These are phyloP conservation scores for Actenoides hombroni DNA, from an alignment of 2,113 vertebrate genomes.

Conservation along the genomic window DNA sequence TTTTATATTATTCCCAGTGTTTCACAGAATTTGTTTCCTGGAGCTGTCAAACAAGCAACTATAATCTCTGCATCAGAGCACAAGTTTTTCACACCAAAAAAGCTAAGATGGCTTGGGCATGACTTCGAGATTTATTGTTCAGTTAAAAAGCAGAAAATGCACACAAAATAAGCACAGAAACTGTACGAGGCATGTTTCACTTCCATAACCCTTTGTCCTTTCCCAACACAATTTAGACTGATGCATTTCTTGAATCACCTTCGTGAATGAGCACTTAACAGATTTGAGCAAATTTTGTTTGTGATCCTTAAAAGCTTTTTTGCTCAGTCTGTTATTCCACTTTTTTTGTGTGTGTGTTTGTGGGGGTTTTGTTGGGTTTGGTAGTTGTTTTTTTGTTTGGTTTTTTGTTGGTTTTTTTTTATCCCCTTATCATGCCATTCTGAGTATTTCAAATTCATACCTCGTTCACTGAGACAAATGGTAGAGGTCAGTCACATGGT, in stretches of 20 bases:
- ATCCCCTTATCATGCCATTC: rapidly evolving
- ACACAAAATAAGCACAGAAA: neutral
- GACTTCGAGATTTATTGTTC: neutral
- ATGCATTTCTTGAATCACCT: neutral
- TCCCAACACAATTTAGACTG: neutral
- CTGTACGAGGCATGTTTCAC: neutral
- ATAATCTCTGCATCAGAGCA: neutral
- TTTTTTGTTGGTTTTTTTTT: neutral
- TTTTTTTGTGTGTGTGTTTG: too few species aligned
- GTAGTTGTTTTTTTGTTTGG: too few species aligned
- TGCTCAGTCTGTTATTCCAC: neutral
- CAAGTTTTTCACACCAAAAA: neutral
- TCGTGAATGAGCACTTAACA: neutral
- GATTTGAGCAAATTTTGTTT: neutral
- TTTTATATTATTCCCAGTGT: neutral
- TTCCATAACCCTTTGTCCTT: neutral
- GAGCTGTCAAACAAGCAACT: neutral
- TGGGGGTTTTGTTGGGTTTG: too few species aligned
- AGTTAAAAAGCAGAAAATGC: neutral
- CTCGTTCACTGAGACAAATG: neutral
- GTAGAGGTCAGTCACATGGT: neutral
- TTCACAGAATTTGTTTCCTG: neutral
- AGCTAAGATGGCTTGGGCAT: neutral
- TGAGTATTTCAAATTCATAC: neutral
- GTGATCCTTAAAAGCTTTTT: neutral